phyloP scores from a whole-genome alignment of 2,888 invertebrate species.

The Pollenia labialis region DNA sequence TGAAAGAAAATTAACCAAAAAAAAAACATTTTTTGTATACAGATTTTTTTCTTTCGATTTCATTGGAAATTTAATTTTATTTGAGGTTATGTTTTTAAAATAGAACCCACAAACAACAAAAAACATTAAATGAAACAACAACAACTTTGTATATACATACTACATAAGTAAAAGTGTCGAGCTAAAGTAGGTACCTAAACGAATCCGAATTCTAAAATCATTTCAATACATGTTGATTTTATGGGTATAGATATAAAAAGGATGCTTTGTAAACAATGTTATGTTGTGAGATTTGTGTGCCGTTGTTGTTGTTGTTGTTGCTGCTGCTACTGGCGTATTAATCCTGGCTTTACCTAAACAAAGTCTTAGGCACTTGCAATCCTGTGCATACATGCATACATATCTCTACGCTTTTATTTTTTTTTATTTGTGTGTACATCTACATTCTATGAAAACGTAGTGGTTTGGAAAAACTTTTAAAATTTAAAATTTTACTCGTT shows the following conservation, averaged over 20 bases:
- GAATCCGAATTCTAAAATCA: slow-evolving; percentile 27
- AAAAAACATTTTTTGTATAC: slow-evolving; percentile 5
- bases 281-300: not conserved
- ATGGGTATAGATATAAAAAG: slow-evolving; percentile 39
- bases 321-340: slow-evolving; percentile 37
- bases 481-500: slow-evolving; percentile 50
- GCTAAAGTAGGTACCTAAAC: slow-evolving; percentile 46
- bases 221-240: slow-evolving; percentile 35
- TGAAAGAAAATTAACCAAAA: slow-evolving; percentile 2
- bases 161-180: slow-evolving; percentile 56
- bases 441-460: not conserved
- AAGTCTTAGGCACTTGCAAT: slow-evolving; percentile 70
- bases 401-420: slow-evolving; percentile 2
- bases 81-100: slow-evolving; percentile 56
- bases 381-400: slow-evolving; percentile 44
- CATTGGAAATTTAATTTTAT: slow-evolving; percentile 58
- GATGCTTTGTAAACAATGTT: slow-evolving; percentile 37
- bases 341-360: slow-evolving; percentile 65
- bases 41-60: slow-evolving; percentile 48
- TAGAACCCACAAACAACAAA: slow-evolving; percentile 32
- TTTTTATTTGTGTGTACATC: slow-evolving; percentile 4
- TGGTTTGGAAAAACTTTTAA: slow-evolving; percentile 59
- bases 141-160: not conserved
- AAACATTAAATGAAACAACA: not conserved
- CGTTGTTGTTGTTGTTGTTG: slow-evolving; percentile 30